Percentiles rank a stretch among this genome's conserved stretches.
Conservation (phyloP, 1,140 invertebrate genomes). For the Drosophila athabasca region DNA sequence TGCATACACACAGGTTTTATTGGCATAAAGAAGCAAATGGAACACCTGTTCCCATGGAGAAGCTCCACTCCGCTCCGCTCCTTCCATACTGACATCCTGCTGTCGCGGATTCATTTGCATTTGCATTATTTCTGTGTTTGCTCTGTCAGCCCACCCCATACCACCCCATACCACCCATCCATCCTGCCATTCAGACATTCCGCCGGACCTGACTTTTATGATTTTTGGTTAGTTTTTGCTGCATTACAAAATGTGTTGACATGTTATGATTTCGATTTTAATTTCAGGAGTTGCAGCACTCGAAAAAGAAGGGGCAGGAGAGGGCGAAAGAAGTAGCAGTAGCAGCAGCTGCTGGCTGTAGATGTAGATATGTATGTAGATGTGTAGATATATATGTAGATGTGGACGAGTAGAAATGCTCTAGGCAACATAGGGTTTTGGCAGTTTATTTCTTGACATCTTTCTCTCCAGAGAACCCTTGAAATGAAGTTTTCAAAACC, state of each 20-base stretch:
- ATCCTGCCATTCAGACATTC: neutral
- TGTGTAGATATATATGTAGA: too few species aligned
- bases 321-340: too few species aligned
- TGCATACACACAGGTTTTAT: constrained; percentile 43
- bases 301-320: too few species aligned
- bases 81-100: constrained; percentile 4
- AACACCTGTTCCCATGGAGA: constrained; percentile 60
- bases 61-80: too few species aligned
- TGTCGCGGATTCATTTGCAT: constrained; percentile 63
- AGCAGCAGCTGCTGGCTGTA: too few species aligned
- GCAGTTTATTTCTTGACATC: too few species aligned
- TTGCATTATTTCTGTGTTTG: constrained; percentile 46
- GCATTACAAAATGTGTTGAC: constrained; percentile 74
- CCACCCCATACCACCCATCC: neutral
- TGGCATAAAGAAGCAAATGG: constrained; percentile 44
- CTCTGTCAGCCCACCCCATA: constrained; percentile 1
- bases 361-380: too few species aligned
- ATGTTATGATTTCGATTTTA: constrained; percentile 76
- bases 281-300: constrained; percentile 36
- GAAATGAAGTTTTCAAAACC: too few species aligned
- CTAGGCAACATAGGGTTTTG: too few species aligned
- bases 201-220: constrained; percentile 50
- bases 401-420: too few species aligned
- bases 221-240: constrained; percentile 66
- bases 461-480: too few species aligned